phyloP scores from a whole-genome alignment of 2,797 vertebrate species.

The Pangasius sanitwongsei region DNA sequence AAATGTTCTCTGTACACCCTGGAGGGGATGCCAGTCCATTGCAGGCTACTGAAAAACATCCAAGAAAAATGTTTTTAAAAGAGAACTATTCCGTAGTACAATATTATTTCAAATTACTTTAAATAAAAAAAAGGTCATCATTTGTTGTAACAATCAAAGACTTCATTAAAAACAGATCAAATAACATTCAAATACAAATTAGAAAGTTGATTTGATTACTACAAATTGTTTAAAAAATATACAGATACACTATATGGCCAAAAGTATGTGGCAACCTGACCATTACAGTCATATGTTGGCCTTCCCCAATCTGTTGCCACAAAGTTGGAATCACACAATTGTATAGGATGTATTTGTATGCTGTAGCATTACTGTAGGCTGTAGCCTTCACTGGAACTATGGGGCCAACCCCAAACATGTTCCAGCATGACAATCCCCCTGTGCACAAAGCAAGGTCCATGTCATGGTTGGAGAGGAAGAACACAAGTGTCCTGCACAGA shows the following conservation, averaged over 20 bases:
- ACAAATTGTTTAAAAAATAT: not conserved
- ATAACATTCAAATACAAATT: not conserved
- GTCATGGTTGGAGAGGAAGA: not conserved
- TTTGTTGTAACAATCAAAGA: not conserved
- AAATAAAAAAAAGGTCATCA: not conserved
- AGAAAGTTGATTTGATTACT: not conserved
- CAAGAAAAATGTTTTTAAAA: not conserved
- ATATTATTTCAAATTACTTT: not conserved
- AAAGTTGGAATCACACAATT: not conserved
- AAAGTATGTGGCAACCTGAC: not conserved
- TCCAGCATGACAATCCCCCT: not conserved
- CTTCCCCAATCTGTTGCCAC: not conserved
- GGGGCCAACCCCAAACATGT: not conserved
- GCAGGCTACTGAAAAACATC: not conserved
- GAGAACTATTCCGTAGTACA: not conserved
- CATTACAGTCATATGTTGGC: not conserved
- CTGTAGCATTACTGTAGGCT: too few species aligned
- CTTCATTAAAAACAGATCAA: too few species aligned
- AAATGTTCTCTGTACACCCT: not conserved
- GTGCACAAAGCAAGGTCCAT: not conserved
- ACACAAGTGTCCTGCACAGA: not conserved
- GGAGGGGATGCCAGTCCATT: not conserved
- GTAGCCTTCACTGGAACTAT: not conserved
- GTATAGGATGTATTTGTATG: not conserved
- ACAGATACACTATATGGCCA: not conserved